Conservation (phyloP, 2,888 invertebrate species). For the Hypolimnas misippus region DNA sequence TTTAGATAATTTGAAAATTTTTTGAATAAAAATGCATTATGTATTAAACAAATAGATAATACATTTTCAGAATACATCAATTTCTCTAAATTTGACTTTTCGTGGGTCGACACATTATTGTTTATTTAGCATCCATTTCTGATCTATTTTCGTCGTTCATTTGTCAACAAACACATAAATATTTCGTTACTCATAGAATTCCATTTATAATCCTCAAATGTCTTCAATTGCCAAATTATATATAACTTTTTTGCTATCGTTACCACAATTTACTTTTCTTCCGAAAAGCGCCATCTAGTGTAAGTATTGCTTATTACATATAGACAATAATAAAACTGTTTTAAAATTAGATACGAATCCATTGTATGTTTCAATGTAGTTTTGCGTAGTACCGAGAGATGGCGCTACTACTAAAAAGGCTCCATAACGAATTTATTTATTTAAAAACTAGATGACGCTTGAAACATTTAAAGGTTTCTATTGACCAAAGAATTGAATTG, state of each 20-base stretch:
- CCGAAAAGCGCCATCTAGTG: constrained; percentile 25
- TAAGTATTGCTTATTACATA: not conserved
- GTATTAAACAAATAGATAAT: too few species aligned
- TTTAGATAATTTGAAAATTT: too few species aligned
- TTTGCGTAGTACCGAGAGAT: constrained; percentile 22
- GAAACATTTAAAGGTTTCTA: too few species aligned
- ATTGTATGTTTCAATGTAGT: constrained; percentile 13
- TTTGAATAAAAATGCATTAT: too few species aligned
- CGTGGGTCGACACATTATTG: too few species aligned
- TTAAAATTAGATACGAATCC: not conserved
- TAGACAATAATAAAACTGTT: not conserved
- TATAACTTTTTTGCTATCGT: constrained; percentile 44
- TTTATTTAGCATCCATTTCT: too few species aligned
- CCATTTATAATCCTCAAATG: constrained; percentile 44
- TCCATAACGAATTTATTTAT: not conserved
- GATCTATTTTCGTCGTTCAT: constrained; percentile 18
- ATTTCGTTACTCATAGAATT: constrained; percentile 41
- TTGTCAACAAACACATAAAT: constrained; percentile 29
- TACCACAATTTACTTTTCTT: constrained; percentile 7
- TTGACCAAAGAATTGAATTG: too few species aligned
- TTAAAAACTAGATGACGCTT: constrained; percentile 11
- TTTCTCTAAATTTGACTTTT: too few species aligned
- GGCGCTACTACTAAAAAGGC: constrained; percentile 16
- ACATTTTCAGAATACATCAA: too few species aligned
- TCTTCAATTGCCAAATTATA: constrained; percentile 50